phyloP scores from a whole-genome alignment of 2,113 vertebrate genomes.

The human (Homo sapiens) region DNA sequence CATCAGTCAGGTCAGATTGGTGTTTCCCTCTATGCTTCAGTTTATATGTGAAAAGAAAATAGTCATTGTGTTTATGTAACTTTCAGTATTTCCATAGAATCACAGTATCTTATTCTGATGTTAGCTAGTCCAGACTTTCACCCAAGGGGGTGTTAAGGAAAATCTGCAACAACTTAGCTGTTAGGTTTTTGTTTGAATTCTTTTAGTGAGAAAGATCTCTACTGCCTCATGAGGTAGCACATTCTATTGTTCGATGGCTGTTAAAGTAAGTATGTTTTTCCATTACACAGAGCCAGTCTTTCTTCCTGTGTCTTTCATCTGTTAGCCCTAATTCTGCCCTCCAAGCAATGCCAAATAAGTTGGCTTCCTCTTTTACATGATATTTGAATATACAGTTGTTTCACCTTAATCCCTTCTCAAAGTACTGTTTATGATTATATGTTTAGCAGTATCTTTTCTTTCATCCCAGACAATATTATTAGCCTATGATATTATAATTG shows the following conservation, averaged over 20 bases:
- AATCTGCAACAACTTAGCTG: background rate
- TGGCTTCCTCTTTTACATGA: slow-evolving; percentile 25
- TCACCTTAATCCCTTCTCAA: background rate
- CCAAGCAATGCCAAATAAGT: background rate
- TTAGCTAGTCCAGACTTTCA: background rate
- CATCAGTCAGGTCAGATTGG: background rate
- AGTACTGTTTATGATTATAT: slow-evolving; percentile 31
- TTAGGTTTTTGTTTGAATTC: background rate
- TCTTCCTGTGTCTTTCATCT: background rate
- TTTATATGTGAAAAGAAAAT: slow-evolving; percentile 12
- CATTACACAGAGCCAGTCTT: background rate
- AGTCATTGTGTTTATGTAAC: background rate
- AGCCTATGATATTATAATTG: background rate
- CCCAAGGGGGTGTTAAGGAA: background rate
- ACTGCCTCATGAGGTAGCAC: background rate
- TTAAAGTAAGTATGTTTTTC: background rate
- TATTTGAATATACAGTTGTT: background rate
- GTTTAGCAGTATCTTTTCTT: slow-evolving; percentile 31
- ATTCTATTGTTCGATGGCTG: background rate
- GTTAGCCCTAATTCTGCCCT: slow-evolving; percentile 27
- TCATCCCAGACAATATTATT: slow-evolving; percentile 21
- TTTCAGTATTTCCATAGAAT: background rate
- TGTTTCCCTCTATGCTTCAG: background rate
- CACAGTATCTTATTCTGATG: background rate
- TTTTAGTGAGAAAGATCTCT: slow-evolving; percentile 24